Conservation (phyloP, 2,113 vertebrate genomes). For the Protobothrops mucrosquamatus region DNA sequence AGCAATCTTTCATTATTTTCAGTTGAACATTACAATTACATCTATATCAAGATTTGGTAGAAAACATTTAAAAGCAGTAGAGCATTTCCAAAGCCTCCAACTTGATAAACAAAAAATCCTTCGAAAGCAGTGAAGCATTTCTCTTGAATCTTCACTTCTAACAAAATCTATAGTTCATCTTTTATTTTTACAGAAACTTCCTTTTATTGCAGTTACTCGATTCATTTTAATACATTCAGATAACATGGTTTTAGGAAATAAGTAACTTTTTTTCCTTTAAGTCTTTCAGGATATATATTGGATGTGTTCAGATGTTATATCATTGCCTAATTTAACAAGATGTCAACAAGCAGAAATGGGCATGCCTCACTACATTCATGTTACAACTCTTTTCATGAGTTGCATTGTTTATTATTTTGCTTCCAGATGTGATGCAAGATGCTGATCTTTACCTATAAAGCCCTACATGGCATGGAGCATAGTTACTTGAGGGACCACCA, state of each 20-base stretch:
- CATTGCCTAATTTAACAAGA: not conserved
- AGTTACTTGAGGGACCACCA: too few relatives aligned
- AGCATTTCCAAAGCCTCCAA: conserved; percentile 33
- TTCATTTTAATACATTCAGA: not conserved
- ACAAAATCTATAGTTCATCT: conserved; percentile 22
- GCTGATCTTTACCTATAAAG: too few relatives aligned
- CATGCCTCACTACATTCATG: too few relatives aligned
- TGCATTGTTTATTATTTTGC: too few relatives aligned
- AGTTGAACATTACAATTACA: conserved; percentile 12
- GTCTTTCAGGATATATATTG: not conserved
- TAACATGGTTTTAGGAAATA: not conserved
- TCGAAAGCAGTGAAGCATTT: conserved; percentile 14
- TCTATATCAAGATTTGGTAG: conserved; percentile 19
- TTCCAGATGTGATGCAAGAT: too few relatives aligned
- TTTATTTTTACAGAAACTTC: conserved; percentile 4
- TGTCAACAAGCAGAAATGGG: not conserved
- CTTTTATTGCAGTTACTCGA: not conserved
- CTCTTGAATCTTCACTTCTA: conserved; percentile 1
- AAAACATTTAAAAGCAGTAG: conserved; percentile 39
- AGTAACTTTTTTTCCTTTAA: not conserved
- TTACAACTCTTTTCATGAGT: too few relatives aligned
- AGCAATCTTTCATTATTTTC: conserved; percentile 16
- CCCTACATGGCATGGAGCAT: too few relatives aligned
- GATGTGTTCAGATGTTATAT: not conserved
- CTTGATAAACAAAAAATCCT: conserved; percentile 25